A percentile compares a stretch with the other conserved stretches of the same genome.
Conservation (phyloP, 1,140 invertebrate species). For the Rhyacophila brunnea region DNA sequence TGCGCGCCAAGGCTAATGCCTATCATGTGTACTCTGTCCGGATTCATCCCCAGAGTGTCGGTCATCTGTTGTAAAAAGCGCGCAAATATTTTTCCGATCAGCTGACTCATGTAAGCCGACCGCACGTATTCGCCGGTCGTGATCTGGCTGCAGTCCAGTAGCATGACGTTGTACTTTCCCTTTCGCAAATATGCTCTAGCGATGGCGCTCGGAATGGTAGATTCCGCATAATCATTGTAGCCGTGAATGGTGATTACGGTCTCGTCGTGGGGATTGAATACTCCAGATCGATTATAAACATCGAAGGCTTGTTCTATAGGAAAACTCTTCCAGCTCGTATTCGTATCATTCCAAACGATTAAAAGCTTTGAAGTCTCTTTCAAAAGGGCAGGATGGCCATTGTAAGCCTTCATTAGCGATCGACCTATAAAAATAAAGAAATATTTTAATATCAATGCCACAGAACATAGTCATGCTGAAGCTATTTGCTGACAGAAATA, state of each 20-base stretch:
- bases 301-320: conserved; percentile 15
- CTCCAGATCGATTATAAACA: conserved; percentile 1
- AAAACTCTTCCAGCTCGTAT: conserved; percentile 2
- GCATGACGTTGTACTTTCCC: conserved; percentile 58
- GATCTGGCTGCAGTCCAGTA: conserved; percentile 60
- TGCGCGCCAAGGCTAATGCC: conserved; percentile 66
- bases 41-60: conserved; percentile 46
- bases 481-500: no score
- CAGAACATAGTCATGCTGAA: no score
- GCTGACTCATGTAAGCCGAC: conserved; percentile 54
- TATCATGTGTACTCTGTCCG: conserved; percentile 55
- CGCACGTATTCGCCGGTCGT: conserved; percentile 54
- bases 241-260: conserved; percentile 50
- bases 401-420: conserved; percentile 23
- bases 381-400: conserved; percentile 3
- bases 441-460: no score
- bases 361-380: conserved; percentile 13
- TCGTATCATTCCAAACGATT: conserved; percentile 15
- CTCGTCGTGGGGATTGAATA: conserved; percentile 10
- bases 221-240: conserved; percentile 45
- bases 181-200: conserved; percentile 43
- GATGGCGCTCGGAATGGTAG: conserved; percentile 39
- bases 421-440: conserved; percentile 20
- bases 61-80: conserved; percentile 54
- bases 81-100: conserved; percentile 50